A percentile compares a stretch with the other conserved stretches of the same genome.
Conservation (phyloP, 2,888 invertebrate species). For the Strigamia maritima region DNA sequence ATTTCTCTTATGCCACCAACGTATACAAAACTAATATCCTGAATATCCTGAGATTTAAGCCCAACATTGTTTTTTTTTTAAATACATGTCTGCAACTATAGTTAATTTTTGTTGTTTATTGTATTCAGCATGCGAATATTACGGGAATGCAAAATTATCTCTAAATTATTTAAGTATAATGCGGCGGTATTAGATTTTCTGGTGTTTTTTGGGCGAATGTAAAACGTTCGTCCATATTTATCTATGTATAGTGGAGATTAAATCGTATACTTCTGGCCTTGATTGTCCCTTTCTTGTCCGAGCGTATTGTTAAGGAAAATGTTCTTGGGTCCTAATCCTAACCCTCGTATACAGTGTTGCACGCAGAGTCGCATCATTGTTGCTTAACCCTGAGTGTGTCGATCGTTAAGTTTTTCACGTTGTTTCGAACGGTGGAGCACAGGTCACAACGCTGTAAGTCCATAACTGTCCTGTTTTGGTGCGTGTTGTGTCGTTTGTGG, state of each 20-base stretch:
- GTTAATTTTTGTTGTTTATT: neutral
- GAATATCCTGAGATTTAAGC: conserved; percentile 15
- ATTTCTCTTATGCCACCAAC: neutral
- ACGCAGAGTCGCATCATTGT: neutral
- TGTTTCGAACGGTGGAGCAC: conserved; percentile 13
- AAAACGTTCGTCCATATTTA: neutral
- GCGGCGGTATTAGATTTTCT: neutral
- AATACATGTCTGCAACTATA: neutral
- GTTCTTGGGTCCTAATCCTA: neutral
- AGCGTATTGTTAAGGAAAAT: neutral
- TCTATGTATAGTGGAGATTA: neutral
- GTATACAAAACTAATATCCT: neutral
- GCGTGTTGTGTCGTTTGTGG: conserved; percentile 58
- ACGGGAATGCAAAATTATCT: neutral
- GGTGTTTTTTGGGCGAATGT: neutral
- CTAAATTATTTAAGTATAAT: neutral
- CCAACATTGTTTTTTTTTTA: neutral
- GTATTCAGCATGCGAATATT: neutral
- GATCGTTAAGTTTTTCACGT: neutral
- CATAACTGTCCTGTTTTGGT: conserved; percentile 70
- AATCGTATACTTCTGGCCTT: conserved; percentile 9
- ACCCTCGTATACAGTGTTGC: neutral
- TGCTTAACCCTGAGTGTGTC: conserved; percentile 7
- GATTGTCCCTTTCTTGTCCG: conserved; percentile 22
- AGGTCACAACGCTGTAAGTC: conserved; percentile 56